Evolutionary conservation across 2,888 invertebrate species (phyloP).

Genomic region (Hybos culiciformis): DNA sequence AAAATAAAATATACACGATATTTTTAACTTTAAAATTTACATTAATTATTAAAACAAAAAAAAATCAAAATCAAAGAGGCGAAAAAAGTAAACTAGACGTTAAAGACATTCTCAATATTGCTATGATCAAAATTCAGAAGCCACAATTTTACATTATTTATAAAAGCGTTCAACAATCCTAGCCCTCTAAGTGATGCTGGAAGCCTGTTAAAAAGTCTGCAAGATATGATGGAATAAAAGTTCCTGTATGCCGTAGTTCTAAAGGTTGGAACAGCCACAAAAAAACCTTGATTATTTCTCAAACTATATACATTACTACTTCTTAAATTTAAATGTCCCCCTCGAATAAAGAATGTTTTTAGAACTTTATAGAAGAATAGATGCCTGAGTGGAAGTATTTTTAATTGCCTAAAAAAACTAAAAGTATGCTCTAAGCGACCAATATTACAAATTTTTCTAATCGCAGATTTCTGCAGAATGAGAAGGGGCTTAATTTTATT

Average conservation of each 20-base stretch:
- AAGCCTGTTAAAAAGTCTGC: not conserved
- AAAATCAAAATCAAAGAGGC: no score
- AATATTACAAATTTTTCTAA: not conserved
- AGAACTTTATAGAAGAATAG: not conserved
- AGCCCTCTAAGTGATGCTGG: not conserved
- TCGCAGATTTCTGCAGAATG: not conserved
- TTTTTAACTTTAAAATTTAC: no score
- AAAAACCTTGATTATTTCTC: no score
- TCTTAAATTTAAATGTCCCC: not conserved
- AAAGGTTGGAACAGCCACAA: not conserved
- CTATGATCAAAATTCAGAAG: no score
- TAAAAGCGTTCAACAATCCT: not conserved
- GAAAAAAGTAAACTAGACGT: no score
- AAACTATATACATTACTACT: not conserved
- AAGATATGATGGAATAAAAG: not conserved
- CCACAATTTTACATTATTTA: no score
- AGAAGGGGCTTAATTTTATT: not conserved
- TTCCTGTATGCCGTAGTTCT: not conserved
- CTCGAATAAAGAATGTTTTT: not conserved
- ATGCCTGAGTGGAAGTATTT: not conserved
- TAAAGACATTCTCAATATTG: no score
- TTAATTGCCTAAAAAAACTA: not conserved
- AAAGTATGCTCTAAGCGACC: not conserved
- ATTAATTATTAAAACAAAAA: no score
- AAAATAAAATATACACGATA: no score